These are phyloP conservation scores for Xenops minutus DNA, from an alignment of 2,797 vertebrate genomes.

Conservation along the genomic window DNA sequence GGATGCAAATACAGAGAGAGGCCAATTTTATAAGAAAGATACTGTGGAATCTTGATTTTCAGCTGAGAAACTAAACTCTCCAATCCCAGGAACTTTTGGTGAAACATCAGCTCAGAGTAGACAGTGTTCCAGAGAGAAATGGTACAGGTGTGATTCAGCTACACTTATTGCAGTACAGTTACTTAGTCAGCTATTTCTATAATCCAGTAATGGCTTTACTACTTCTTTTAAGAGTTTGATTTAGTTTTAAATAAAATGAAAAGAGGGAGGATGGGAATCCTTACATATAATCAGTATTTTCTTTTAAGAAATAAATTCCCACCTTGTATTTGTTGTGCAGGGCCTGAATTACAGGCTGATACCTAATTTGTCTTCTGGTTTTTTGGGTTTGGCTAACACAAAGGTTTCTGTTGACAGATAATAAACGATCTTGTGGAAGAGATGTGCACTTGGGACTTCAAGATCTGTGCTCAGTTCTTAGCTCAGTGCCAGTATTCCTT, in stretches of 20 bases:
- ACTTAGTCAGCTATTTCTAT: background rate
- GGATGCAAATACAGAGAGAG: background rate
- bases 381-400: background rate
- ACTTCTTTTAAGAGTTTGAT: background rate
- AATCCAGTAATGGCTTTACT: background rate
- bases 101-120: background rate
- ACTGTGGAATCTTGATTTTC: background rate
- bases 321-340: background rate
- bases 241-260: background rate
- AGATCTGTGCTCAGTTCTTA: background rate
- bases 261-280: background rate
- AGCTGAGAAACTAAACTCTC: background rate
- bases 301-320: background rate
- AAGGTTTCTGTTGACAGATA: background rate
- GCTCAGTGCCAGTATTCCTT: background rate
- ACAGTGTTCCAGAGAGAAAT: background rate
- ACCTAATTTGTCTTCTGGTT: background rate
- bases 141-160: background rate
- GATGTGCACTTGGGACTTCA: background rate
- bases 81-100: background rate
- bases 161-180: background rate
- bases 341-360: background rate
- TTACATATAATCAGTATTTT: background rate
- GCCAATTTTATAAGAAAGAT: background rate
- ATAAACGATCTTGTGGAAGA: background rate